Base-by-base conservation (phyloP, 1,140 invertebrate genomes). In the Whitmania pigra region DNA sequence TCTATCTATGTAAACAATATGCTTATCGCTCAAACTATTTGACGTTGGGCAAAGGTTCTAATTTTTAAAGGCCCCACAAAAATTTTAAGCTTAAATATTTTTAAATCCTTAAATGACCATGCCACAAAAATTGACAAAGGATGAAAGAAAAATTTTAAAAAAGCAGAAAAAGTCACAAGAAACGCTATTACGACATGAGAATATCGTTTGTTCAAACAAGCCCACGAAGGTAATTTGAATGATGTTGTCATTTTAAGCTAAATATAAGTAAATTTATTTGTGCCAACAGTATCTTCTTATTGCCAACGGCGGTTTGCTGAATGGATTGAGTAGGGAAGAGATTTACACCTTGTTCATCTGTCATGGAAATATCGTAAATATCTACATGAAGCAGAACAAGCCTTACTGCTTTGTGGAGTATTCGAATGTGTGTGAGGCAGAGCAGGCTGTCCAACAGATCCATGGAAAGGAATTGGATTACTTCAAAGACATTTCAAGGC, bases 241-340 rank as follows among this genome's bases (percentile, higher is more conserved):
- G 9, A 63, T 1, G 22, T 63, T 15, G 22, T 63, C 9, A 63
- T 63, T 18, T 63, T 63, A 25, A 63, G 22, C 18, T n/a, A 63
- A 63, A 1, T 13, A 63, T 11, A 63, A 7, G 9, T 63, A 25
- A 13, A 1, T 63, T 6, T 18, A 63, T 63, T 20, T 22, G 55
- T 75, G n/a, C 68, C 76, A 5, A 75, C 73, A 88, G 86, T 81
- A 82, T 75, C 17, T 88, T 53, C 84, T 86, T 74, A 83, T 90
- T 22, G 88, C 87, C 74, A 92, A 92, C 84, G 87, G 86, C 20
- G 90, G 90, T 27, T 81, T 91, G 40, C 86, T 86, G 15, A 89
- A 87, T 79, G 88, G 88, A 68, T 81, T 90, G 27, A 83, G 85
- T 17, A 84, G 87, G 77, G 86, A 88, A 78, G 80, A 82, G 36